Evolutionary conservation across 2,113 vertebrate species (phyloP).

Genomic region (Geococcyx californianus): DNA sequence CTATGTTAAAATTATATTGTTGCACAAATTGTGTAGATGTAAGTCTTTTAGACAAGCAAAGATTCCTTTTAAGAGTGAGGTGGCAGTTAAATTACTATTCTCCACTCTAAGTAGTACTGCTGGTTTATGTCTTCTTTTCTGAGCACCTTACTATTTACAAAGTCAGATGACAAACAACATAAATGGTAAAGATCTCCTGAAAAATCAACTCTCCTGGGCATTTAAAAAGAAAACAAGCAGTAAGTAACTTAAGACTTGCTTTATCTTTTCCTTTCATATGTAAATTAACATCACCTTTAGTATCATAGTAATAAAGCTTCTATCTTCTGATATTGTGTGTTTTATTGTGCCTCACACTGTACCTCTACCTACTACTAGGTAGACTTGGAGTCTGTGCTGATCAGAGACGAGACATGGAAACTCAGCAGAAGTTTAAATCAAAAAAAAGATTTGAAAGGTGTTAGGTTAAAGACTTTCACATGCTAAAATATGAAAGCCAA

Average conservation of each 20-base stretch:
- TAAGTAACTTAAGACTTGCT: not conserved
- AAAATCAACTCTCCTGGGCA: not conserved
- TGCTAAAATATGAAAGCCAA: not conserved
- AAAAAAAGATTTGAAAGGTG: not conserved
- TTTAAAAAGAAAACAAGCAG: not conserved
- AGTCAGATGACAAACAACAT: not conserved
- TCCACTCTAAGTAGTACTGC: not conserved
- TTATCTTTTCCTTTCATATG: constrained; percentile 37
- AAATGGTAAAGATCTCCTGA: not conserved
- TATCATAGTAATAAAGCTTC: not conserved
- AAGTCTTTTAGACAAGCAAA: not conserved
- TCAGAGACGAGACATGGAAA: not conserved
- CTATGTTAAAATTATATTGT: not conserved
- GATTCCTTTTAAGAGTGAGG: not conserved
- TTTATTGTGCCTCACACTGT: not conserved
- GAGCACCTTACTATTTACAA: not conserved
- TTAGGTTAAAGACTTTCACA: not conserved
- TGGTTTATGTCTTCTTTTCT: not conserved
- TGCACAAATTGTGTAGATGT: not conserved
- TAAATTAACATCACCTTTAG: not conserved
- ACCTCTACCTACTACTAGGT: not conserved
- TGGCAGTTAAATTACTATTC: not conserved
- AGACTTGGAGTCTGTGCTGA: not conserved
- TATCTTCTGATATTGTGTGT: not conserved
- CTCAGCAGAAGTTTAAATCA: not conserved